These are phyloP conservation scores for Margaritifera margaritifera DNA, from an alignment of 2,888 invertebrate species.

Conservation along the genomic window DNA sequence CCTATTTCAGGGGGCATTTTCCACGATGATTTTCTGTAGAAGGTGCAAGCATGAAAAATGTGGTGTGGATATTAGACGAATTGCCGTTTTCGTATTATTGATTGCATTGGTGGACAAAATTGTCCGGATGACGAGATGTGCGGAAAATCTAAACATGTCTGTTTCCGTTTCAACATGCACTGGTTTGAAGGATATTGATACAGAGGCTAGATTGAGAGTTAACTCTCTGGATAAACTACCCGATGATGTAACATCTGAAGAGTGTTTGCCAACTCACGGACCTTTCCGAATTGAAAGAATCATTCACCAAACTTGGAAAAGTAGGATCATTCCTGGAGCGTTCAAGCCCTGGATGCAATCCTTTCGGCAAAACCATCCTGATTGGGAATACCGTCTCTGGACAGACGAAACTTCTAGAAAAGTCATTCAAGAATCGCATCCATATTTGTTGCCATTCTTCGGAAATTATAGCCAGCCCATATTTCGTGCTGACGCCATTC, in stretches of 20 bases:
- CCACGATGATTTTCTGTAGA: too few relatives aligned
- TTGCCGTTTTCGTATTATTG: too few relatives aligned
- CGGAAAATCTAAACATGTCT: too few relatives aligned
- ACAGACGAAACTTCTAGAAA: conserved; percentile 35
- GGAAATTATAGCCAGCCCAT: conserved; percentile 32
- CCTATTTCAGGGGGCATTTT: too few relatives aligned
- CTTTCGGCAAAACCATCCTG: conserved; percentile 41
- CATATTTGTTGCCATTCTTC: conserved; percentile 32
- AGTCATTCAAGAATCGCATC: conserved; percentile 37
- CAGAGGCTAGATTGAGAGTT: too few relatives aligned
- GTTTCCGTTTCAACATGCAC: too few relatives aligned
- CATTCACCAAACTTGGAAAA: conserved; percentile 29
- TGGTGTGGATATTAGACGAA: too few relatives aligned
- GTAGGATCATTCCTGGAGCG: conserved; percentile 11
- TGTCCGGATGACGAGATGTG: too few relatives aligned
- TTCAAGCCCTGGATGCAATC: conserved; percentile 30
- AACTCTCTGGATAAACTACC: background rate
- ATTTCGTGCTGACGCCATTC: conserved; percentile 36
- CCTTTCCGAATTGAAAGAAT: conserved; percentile 13
- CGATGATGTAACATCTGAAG: background rate
- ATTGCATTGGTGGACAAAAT: too few relatives aligned
- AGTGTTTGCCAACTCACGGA: conserved; percentile 6
- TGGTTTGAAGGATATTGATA: too few relatives aligned
- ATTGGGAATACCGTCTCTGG: conserved; percentile 56
- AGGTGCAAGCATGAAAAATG: too few relatives aligned